Base-by-base conservation (phyloP, 2,797 vertebrate species). In the Danio jaintianensis region DNA sequence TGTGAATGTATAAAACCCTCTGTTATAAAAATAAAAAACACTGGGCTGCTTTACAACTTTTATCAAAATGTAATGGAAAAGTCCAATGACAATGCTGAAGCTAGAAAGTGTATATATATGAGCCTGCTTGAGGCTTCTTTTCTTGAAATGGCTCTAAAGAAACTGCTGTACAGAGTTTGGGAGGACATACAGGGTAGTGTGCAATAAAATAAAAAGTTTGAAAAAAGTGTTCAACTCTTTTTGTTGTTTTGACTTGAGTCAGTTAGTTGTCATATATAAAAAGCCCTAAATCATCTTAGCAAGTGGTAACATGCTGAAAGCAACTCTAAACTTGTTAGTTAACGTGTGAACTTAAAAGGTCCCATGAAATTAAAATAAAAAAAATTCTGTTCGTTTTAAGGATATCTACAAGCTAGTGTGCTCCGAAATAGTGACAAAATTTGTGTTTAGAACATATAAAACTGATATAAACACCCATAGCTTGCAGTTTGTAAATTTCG, bases 1-100 rank as follows among this genome's bases (percentile, higher is more conserved):
- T 71, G 56, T 75, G 72, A 80, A 80, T 79, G 71, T 75, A 69
- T 48, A 20, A 62, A 56, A 22, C 7, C 22, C 56, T 55, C 38
- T 72, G 48, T 64, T 42, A 2, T 9, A 80, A 43, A 79, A n/a
- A n/a, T n/a, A n/a, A n/a, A 3, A 29, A 29, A 45, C 59, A 72
- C 68, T 38, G 69, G 40, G 52, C 20, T 43, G 50, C 59, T 73
- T 73, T 55, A 53, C n/a, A 73, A 53, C 36, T 59, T 77, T 56
- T 67, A 63, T 75, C 47, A 13, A 52, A 52, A 53, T 56, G 38
- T 56, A 61, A 42, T 13, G 3, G 38, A 36, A 36, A 20, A 59
- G 2, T 1, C 29, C 3, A 29, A 29, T 29, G 29, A 29, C n/a
- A n/a, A n/a, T n/a, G 15, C 11, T 18, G 15, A 50, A 75, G 29